Conservation (phyloP, 2,113 vertebrate species). For the Indicator maculatus region DNA sequence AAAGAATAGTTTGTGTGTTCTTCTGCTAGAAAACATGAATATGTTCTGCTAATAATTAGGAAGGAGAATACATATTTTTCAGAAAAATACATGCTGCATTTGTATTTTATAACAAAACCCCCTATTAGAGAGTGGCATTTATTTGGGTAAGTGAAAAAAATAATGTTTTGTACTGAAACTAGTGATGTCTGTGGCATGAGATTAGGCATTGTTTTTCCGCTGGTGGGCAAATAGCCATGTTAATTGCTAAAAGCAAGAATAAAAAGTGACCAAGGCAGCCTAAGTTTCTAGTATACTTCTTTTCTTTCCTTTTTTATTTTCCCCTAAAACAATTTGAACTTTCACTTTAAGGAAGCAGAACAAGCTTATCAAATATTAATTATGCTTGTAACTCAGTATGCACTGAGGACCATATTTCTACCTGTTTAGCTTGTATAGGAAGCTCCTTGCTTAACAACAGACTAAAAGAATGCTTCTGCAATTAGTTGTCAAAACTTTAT, state of each 20-base stretch:
- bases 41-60: conserved; percentile 30
- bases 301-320: neutral
- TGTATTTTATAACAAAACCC: neutral
- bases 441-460: conserved; percentile 9
- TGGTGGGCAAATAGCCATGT: neutral
- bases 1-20: neutral
- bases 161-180: neutral
- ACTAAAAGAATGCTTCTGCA: conserved; percentile 55
- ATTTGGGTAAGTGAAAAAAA: neutral
- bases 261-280: neutral
- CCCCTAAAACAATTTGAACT: neutral
- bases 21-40: neutral
- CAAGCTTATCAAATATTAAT: neutral
- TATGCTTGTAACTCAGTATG: neutral
- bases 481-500: conserved; percentile 5
- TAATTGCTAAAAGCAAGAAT: neutral
- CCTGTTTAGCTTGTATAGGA: neutral
- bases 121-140: neutral
- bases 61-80: conserved; percentile 28
- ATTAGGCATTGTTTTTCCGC: neutral
- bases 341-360: neutral
- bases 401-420: neutral
- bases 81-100: neutral
- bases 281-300: neutral
- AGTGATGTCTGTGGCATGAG: neutral